A percentile compares a stretch with the other conserved stretches of the same genome.
These are phyloP conservation scores for Drosophila suzukii DNA, from an alignment of 1,140 invertebrate species.

Conservation along the genomic window DNA sequence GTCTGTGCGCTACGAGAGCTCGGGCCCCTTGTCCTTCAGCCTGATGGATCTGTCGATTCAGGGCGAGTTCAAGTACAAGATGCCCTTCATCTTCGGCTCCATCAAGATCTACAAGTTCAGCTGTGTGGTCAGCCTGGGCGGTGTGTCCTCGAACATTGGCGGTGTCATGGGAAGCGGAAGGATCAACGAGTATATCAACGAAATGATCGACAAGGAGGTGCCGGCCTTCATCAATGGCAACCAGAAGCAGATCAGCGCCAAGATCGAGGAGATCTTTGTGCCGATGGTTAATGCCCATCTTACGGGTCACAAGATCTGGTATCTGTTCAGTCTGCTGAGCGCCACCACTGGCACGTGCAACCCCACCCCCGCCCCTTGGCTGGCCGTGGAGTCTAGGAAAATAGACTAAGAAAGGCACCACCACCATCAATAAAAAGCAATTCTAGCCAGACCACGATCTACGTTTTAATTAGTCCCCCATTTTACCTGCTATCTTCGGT, in stretches of 20 bases:
- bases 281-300: conserved; percentile 59
- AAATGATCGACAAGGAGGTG: conserved; percentile 67
- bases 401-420: conserved; percentile 7
- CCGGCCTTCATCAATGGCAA: conserved; percentile 70
- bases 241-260: conserved; percentile 64
- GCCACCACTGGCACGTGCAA: conserved; percentile 37
- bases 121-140: conserved; percentile 56
- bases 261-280: conserved; percentile 63
- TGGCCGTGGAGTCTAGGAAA: conserved; percentile 48
- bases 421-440: conserved; percentile 45
- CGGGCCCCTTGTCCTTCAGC: conserved; percentile 63
- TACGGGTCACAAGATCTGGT: conserved; percentile 79
- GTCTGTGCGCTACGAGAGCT: conserved; percentile 70
- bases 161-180: conserved; percentile 74
- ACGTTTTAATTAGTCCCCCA: conserved; percentile 59
- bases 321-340: conserved; percentile 47
- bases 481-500: conserved; percentile 27
- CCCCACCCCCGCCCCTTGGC: conserved; percentile 73
- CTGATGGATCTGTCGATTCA: conserved; percentile 68
- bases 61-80: conserved; percentile 83
- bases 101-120: conserved; percentile 81
- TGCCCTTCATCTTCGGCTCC: conserved; percentile 78
- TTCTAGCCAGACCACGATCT: conserved; percentile 38
- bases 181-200: conserved; percentile 71
- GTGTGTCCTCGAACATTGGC: conserved; percentile 72